Percentiles rank a stretch among this genome's conserved stretches.
Conservation (phyloP, 2,888 invertebrate species). For the Sarcophaga variegata region DNA sequence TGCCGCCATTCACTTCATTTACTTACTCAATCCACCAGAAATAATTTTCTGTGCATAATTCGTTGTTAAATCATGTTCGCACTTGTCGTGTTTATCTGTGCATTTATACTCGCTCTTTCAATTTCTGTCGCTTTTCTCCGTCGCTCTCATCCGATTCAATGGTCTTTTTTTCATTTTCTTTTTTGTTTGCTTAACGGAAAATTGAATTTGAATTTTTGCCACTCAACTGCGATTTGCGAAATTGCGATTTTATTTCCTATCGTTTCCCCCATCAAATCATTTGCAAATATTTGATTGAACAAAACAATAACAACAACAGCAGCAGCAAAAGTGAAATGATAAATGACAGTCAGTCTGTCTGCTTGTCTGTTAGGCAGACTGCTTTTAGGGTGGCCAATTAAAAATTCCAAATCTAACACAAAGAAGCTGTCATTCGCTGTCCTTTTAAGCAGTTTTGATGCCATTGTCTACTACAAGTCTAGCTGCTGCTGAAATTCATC, state of each 20-base stretch:
- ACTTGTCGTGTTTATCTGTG: neutral
- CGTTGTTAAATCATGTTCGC: conserved; percentile 57
- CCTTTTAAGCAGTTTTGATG: neutral
- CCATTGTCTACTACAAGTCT: neutral
- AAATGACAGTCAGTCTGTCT: neutral
- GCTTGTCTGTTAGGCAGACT: neutral
- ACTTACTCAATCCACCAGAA: conserved; percentile 1
- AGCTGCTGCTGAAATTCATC: too few species aligned
- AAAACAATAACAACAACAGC: neutral
- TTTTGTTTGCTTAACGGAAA: conserved; percentile 41
- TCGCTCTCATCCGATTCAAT: conserved; percentile 9
- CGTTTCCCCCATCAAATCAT: conserved; percentile 19
- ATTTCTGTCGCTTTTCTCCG: neutral
- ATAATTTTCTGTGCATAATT: conserved; percentile 55
- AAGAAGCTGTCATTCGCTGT: neutral
- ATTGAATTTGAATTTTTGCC: conserved; percentile 40
- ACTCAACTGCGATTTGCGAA: conserved; percentile 10
- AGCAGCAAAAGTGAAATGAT: neutral
- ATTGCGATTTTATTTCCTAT: conserved; percentile 12
- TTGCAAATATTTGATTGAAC: conserved; percentile 18
- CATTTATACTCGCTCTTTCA: too few species aligned
- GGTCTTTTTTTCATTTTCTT: neutral
- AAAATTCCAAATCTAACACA: too few species aligned
- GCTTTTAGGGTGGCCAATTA: conserved; percentile 2
- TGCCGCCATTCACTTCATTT: conserved; percentile 11